Percentiles rank a stretch among this genome's conserved stretches.
Conservation (phyloP, 2,797 vertebrate species). For the Syngnathus rostellatus region DNA sequence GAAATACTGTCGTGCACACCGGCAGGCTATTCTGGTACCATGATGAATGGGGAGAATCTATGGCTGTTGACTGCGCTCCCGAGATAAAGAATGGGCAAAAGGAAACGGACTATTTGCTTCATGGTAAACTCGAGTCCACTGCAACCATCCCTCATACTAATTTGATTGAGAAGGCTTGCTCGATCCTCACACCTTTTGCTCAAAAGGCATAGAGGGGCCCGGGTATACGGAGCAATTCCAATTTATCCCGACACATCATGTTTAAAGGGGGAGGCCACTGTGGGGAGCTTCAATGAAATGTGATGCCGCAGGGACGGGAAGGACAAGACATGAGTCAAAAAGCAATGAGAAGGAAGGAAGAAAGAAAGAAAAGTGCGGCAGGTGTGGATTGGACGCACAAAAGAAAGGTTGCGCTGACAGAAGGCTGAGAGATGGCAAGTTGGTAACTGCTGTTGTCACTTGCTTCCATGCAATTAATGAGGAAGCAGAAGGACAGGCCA, state of each 20-base stretch:
- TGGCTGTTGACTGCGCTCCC: constrained; percentile 54
- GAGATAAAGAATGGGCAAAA: constrained; percentile 69
- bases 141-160: constrained; percentile 58
- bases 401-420: constrained; percentile 9
- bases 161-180: constrained; percentile 62
- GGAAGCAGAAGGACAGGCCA: constrained; percentile 47
- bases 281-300: constrained; percentile 57
- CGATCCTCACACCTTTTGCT: constrained; percentile 49
- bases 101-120: constrained; percentile 49
- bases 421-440: constrained; percentile 13
- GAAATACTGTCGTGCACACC: constrained; percentile 41
- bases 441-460: constrained; percentile 29
- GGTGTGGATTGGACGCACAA: background rate
- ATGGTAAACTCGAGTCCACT: constrained; percentile 36
- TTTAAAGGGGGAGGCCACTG: constrained; percentile 48
- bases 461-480: constrained; percentile 63
- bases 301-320: constrained; percentile 23
- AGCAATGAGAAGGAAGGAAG: constrained; percentile 6
- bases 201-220: constrained; percentile 25
- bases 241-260: constrained; percentile 55
- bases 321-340: constrained; percentile 16
- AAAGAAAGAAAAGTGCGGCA: constrained; percentile 9
- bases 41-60: constrained; percentile 58
- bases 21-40: constrained; percentile 49
- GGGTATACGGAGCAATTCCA: constrained; percentile 42